phyloP scores from a whole-genome alignment of 2,888 invertebrate genomes.

The Drosophila atripex region DNA sequence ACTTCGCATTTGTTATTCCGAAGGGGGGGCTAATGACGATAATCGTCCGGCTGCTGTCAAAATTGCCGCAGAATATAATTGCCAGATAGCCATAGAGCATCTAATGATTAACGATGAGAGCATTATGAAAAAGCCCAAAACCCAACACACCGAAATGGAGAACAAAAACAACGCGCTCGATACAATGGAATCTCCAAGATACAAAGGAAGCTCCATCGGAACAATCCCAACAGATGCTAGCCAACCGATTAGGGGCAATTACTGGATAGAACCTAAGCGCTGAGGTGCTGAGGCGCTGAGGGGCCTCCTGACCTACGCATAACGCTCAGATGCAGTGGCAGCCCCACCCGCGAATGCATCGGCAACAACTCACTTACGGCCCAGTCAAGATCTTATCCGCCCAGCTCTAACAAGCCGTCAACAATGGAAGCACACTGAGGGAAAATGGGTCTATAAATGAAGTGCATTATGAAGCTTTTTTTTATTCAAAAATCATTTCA shows the following conservation, averaged over 20 bases:
- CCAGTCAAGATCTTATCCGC: conserved; percentile 79
- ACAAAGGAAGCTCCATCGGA: conserved; percentile 69
- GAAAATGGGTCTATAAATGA: background rate
- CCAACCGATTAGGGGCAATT: conserved; percentile 78
- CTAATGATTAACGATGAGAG: conserved; percentile 75
- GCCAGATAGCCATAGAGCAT: conserved; percentile 47
- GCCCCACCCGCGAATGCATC: conserved; percentile 50
- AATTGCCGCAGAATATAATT: conserved; percentile 73
- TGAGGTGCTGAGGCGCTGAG: conserved; percentile 1
- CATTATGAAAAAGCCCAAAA: conserved; percentile 56
- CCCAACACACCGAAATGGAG: conserved; percentile 21
- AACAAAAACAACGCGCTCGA: conserved; percentile 24
- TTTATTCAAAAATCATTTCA: no score
- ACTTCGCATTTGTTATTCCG: conserved; percentile 25
- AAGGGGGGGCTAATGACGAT: conserved; percentile 61
- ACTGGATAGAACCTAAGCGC: conserved; percentile 34
- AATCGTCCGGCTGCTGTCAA: conserved; percentile 73
- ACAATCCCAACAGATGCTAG: conserved; percentile 73
- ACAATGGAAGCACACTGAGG: conserved; percentile 37
- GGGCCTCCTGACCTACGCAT: conserved; percentile 52
- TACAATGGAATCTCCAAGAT: conserved; percentile 72
- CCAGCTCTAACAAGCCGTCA: conserved; percentile 52
- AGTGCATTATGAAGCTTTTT: no score
- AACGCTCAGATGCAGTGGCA: conserved; percentile 29
- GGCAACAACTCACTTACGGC: conserved; percentile 53